Base-by-base conservation (phyloP, 2,888 invertebrate species). In the Pandemis corylana region DNA sequence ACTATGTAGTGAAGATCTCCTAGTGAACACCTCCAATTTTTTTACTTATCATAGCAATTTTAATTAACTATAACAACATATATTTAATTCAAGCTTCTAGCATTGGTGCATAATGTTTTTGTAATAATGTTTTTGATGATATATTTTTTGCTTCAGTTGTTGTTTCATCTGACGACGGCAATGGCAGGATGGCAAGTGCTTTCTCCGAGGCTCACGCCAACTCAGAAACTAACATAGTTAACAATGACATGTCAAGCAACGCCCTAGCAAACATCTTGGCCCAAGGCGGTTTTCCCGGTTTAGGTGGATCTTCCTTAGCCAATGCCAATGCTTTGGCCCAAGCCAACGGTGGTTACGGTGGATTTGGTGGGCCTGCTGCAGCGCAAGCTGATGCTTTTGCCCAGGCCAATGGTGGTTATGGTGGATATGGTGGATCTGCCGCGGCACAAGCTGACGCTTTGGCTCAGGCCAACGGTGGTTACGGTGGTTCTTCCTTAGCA, bases 111-210 rank as follows among this genome's bases (percentile, higher is more conserved):
- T 20, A 20, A 20, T 20, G 20, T 20, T 20, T 20, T 20, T 20
- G 20, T 20, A 20, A 0, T 20, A 20, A 20, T 20, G 0, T 15
- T 56, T 53, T 9, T 49, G 46, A 65, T 13, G 46, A 46, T 13
- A 36, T 65, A 9, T 36, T 49, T 46, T 65, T 36, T 49, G 28
- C 20, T 65, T 65, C 28, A 65, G 65, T 13, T 12, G 59, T 20
- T 59, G 12, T 12, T 12, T 28, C 12, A 10, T 28, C 28, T 28
- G 28, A 4, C 28, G 59, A 59, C 10, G n/a, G 7, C n/a, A 46
- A 12, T 46, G 12, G 12, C 7, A 28, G 59, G 12, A 59, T 28
- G 28, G 59, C 59, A 28, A 59, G 59, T 4, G 59, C 59, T 56
- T 56, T 15, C 3, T 56, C 56, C 20, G 56, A 56, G 7, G 15